Evolutionary conservation across 2,113 vertebrate species (phyloP), one percentile per base, ranked within the genome.

Genomic region (Heterotilapia buettikoferi): DNA sequence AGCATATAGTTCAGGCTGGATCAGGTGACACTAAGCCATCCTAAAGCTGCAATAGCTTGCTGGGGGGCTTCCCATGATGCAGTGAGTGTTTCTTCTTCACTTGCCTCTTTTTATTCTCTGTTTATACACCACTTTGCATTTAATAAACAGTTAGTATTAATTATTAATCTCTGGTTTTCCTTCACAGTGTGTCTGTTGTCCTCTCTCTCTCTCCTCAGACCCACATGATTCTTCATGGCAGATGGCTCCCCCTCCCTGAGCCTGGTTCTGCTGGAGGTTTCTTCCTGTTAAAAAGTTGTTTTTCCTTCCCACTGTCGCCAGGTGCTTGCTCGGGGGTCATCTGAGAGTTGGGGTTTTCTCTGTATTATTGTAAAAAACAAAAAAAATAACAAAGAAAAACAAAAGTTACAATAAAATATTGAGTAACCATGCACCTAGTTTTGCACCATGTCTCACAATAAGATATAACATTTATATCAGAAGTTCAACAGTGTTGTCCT

Each of bases 381-480:
- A 38, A 5, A 5, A 66, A 38, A 0, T 66, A 66, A 66, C 61
- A 43, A 43, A 43, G 13, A 24, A 73, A 43, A 73, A 40, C 11
- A 45, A 73, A 73, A 73, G 1, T 43, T 4, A 68, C 1, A 40
- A 5, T 68, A 40, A 68, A 68, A 68, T 4, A 38, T 8, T 3
- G n/a, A 40, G 7, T 40, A 38, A 0, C 63, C 63, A 21, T 8
- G 1, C n/a, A 40, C n/a, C 5, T 6, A 45, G 8, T 26, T 45
- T 45, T 11, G 68, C 40, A 73, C 40, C n/a, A 45, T 45, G 3
- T 43, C 21, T 26, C 13, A 26, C 38, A 24, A 43, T 45, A 73
- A 45, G 38, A 14, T 24, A 43, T 24, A 0, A 71, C 2, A 71
- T 43, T 71, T 43, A 43, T 45, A 45, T 45, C 5, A 45, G 21